Percentiles rank a stretch among this genome's conserved stretches.
Conservation (phyloP, 2,113 vertebrate species). For the Pogona vitticeps region DNA sequence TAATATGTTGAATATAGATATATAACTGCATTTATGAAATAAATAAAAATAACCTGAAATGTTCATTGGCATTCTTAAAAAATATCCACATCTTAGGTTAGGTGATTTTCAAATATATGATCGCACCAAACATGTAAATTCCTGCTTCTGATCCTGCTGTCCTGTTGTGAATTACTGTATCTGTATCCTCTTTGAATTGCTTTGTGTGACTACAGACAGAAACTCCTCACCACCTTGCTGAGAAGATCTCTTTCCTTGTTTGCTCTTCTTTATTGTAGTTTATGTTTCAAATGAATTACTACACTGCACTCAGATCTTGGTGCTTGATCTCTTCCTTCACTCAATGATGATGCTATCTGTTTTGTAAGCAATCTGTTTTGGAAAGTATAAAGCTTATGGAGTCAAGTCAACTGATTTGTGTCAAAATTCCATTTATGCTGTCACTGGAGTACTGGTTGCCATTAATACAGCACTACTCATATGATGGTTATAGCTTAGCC, state of each 20-base stretch:
- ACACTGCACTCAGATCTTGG: not conserved
- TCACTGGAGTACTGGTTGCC: not conserved
- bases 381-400: not conserved
- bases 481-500: not conserved
- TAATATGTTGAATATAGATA: conserved; percentile 78
- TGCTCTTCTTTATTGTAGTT: not conserved
- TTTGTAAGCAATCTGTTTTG: not conserved
- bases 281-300: not conserved
- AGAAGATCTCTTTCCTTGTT: not conserved
- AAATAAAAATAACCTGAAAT: conserved; percentile 69
- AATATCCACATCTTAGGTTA: conserved; percentile 29
- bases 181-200: too few relatives aligned
- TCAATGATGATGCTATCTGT: not conserved
- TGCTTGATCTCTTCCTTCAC: not conserved
- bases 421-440: not conserved
- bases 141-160: too few relatives aligned
- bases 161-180: too few relatives aligned
- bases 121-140: too few relatives aligned
- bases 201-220: too few relatives aligned
- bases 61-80: conserved; percentile 64
- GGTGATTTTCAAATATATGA: not conserved
- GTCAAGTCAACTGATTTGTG: not conserved
- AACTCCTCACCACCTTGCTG: too few relatives aligned
- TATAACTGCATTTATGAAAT: conserved; percentile 76
- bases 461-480: not conserved